Percentiles rank a stretch among this genome's conserved stretches.
These are phyloP conservation scores for Leucoptera coffeella DNA, from an alignment of 2,888 invertebrate species.

Conservation along the genomic window DNA sequence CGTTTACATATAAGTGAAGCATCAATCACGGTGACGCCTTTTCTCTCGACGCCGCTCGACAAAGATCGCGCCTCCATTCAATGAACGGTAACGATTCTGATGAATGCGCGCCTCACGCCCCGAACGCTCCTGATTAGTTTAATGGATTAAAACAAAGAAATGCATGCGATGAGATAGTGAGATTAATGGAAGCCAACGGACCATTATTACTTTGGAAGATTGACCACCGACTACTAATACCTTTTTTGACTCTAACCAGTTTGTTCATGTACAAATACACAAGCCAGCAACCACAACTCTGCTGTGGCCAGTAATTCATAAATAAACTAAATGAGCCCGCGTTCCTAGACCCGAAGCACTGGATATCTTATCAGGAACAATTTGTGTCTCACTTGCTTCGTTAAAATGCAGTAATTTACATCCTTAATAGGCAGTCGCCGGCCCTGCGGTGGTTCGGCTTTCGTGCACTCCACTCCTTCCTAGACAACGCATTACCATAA, in stretches of 20 bases:
- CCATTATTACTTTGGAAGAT: too few species aligned
- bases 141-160: conserved; percentile 53
- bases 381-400: conserved; percentile 1
- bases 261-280: too few species aligned
- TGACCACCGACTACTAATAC: too few species aligned
- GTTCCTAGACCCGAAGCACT: neutral
- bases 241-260: too few species aligned
- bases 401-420: conserved; percentile 4
- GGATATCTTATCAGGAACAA: conserved; percentile 3
- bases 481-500: conserved; percentile 33
- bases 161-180: conserved; percentile 48
- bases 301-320: conserved; percentile 29
- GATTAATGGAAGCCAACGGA: conserved; percentile 39
- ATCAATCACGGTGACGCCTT: conserved; percentile 35
- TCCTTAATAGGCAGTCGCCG: conserved; percentile 1
- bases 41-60: conserved; percentile 35
- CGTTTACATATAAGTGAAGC: conserved; percentile 40
- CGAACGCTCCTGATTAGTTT: conserved; percentile 48
- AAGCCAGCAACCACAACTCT: conserved; percentile 21
- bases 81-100: conserved; percentile 52
- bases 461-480: conserved; percentile 14
- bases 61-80: conserved; percentile 30
- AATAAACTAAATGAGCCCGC: too few species aligned
- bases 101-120: conserved; percentile 46
- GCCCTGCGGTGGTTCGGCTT: conserved; percentile 4